Base-by-base conservation (phyloP, 2,888 invertebrate species). In the Aphodius granarius region DNA sequence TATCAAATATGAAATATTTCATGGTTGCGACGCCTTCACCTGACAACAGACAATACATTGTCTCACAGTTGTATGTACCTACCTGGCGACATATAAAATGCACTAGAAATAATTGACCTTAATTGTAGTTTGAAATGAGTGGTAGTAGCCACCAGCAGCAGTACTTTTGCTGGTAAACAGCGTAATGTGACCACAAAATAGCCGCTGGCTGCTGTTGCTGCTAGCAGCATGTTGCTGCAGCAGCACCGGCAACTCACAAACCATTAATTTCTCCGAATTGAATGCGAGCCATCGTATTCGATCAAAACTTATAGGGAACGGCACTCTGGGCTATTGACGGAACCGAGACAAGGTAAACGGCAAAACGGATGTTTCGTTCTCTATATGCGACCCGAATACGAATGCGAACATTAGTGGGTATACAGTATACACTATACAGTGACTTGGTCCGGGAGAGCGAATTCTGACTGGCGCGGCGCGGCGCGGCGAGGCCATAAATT, bases 401-500 rank as follows among this genome's bases (percentile, higher is more conserved):
- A 68, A 19, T 65, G n/a, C 22, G 22, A 19, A 20, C 68, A 68
- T 68, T n/a, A 19, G 21, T 18, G 21, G 20, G n/a, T 6, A 20
- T 19, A 19, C 20, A 18, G n/a, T 68, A 19, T 65, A 18, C 3
- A 18, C 65, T n/a, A n/a, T n/a, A n/a, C n/a, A n/a, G n/a, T n/a
- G n/a, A n/a, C n/a, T n/a, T n/a, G n/a, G n/a, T n/a, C n/a, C 43
- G 43, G 43, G 9, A 43, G 43, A 43, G 43, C 43, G 43, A 43
- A 43, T 1, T 43, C 43, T 43, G 20, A 19, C 66, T 18, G 62
- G 15, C 21, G 21, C 17, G 21, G 23, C 21, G 71, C 71, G 17
- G 16, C 71, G 15, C 21, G 21, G 22, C 19, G 22, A 21, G 6
- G 20, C 43, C 43, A 72, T 72, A 72, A 72, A 72, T 72, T 72